Conservation (phyloP, 2,888 invertebrate genomes). For the Temnothorax rugatulus region DNA sequence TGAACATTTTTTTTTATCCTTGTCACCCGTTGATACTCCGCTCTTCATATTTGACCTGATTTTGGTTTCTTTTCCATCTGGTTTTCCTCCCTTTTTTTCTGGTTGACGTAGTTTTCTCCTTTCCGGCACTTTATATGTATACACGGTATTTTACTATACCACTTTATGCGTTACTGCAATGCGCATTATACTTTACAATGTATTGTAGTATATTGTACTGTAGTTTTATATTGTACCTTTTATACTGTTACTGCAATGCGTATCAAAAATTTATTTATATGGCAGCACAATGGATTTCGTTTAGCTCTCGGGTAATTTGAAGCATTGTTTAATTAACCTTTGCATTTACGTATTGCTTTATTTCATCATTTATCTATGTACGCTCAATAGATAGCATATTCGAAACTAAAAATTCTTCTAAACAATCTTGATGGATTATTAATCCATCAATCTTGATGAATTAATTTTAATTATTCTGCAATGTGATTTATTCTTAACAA, state of each 20-base stretch:
- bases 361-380: constrained; percentile 11
- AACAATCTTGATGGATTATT: neutral
- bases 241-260: neutral
- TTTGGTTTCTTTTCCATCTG: neutral
- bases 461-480: neutral
- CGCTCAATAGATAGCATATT: neutral
- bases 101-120: neutral
- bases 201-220: neutral
- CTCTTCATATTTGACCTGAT: neutral
- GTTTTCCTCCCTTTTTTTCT: neutral
- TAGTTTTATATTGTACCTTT: neutral
- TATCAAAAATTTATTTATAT: constrained; percentile 6
- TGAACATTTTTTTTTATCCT: constrained; percentile 19
- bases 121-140: neutral
- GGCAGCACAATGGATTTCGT: constrained; percentile 8
- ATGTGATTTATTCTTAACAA: neutral
- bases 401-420: neutral
- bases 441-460: neutral
- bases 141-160: neutral
- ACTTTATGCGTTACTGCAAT: neutral
- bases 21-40: neutral
- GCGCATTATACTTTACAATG: constrained; percentile 12
- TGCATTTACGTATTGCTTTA: neutral
- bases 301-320: neutral
- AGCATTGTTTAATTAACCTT: constrained; percentile 17